These are phyloP conservation scores for Dasysyrphus tricinctus DNA, from an alignment of 2,888 invertebrate genomes.

Conservation along the genomic window DNA sequence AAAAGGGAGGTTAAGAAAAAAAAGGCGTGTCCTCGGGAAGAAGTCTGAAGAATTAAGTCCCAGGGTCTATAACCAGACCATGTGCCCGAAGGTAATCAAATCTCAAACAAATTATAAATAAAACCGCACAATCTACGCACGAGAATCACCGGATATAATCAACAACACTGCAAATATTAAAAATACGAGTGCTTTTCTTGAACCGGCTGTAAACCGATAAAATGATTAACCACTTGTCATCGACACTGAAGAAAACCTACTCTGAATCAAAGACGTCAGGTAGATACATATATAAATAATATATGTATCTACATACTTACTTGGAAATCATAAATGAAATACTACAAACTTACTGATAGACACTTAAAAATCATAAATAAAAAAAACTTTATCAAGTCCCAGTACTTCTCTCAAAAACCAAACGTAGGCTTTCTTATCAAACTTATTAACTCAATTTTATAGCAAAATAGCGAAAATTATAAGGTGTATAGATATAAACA, in stretches of 20 bases:
- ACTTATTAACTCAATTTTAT: slow-evolving; percentile 61
- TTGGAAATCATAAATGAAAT: slow-evolving; percentile 9
- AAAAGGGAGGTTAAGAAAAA: too few species aligned
- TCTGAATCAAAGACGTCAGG: neutral
- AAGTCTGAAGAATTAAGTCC: neutral
- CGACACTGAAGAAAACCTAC: slow-evolving; percentile 18
- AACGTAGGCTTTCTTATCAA: slow-evolving; percentile 70
- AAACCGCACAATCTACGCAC: neutral
- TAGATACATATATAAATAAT: neutral
- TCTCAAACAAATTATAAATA: neutral
- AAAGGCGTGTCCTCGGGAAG: neutral
- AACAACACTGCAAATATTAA: slow-evolving; percentile 35
- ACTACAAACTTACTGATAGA: slow-evolving; percentile 14
- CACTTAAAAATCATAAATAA: slow-evolving; percentile 80
- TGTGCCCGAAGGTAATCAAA: neutral
- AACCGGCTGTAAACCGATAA: slow-evolving; percentile 51
- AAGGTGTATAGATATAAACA: slow-evolving; percentile 60
- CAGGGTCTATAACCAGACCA: neutral
- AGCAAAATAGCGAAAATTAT: slow-evolving; percentile 61
- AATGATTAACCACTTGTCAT: slow-evolving; percentile 61
- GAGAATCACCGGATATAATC: slow-evolving; percentile 35
- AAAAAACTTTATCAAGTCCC: slow-evolving; percentile 40
- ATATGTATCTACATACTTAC: neutral
- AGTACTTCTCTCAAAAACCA: slow-evolving; percentile 48
- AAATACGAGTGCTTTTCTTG: slow-evolving; percentile 49